Conservation (phyloP, 2,113 vertebrate genomes). For the Laticauda laticaudata region DNA sequence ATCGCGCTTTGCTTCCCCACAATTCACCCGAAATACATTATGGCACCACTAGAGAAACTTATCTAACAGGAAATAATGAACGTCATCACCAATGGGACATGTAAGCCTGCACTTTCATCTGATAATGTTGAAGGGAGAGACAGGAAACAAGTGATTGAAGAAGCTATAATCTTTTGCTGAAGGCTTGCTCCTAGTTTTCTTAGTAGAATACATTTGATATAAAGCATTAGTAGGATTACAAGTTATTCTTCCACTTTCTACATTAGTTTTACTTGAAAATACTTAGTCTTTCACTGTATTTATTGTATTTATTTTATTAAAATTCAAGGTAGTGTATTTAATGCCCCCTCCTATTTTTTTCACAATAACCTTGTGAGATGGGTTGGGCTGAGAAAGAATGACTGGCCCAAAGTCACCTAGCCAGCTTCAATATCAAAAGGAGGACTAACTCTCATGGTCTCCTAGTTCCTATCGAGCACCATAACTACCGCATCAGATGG, state of each 20-base stretch:
- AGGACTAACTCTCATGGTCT: background rate
- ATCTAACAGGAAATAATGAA: background rate
- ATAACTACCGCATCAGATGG: background rate
- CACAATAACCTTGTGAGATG: background rate
- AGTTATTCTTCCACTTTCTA: background rate
- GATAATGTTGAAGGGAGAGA: background rate
- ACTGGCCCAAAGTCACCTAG: background rate
- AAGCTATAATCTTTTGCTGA: background rate
- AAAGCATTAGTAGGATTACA: background rate
- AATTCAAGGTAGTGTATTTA: background rate
- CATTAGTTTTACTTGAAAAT: background rate
- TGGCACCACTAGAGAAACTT: background rate
- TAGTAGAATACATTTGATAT: background rate
- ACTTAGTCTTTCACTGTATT: background rate
- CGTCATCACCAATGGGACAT: background rate
- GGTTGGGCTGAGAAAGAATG: background rate
- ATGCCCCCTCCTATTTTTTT: background rate
- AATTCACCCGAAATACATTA: background rate
- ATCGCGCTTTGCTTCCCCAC: background rate
- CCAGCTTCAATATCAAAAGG: background rate
- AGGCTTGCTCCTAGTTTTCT: background rate
- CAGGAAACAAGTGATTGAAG: background rate
- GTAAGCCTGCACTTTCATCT: background rate
- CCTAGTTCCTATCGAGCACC: background rate
- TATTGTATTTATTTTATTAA: background rate